phyloP scores from a whole-genome alignment of 2,113 vertebrate genomes.

The Hymenochirus boettgeri region DNA sequence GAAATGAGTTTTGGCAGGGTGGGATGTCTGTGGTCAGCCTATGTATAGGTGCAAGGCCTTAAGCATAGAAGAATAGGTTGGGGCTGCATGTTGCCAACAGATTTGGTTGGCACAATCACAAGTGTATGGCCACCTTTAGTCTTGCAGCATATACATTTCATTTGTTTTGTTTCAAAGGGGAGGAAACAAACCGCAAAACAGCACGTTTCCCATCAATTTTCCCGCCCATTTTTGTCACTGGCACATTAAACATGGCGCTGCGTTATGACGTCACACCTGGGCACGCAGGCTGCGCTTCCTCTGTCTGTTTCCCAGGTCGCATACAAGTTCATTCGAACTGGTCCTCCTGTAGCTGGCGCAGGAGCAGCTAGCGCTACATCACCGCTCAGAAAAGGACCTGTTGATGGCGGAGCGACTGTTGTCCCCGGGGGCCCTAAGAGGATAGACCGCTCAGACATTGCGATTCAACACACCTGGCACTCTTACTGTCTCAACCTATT shows the following conservation, averaged over 20 bases:
- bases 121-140: too few relatives aligned
- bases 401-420: slow-evolving; percentile 51
- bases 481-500: slow-evolving; percentile 46
- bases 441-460: slow-evolving; percentile 46
- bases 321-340: slow-evolving; percentile 88
- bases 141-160: too few relatives aligned
- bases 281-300: slow-evolving; percentile 84
- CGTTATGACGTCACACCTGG: slow-evolving; percentile 62
- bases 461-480: slow-evolving; percentile 44
- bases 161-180: too few relatives aligned
- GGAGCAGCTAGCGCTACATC: slow-evolving; percentile 71
- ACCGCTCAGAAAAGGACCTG: slow-evolving; percentile 64
- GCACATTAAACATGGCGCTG: neutral
- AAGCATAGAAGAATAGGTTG: too few relatives aligned
- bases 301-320: slow-evolving; percentile 89
- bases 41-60: too few relatives aligned
- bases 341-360: slow-evolving; percentile 63
- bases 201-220: neutral
- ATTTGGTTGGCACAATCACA: too few relatives aligned
- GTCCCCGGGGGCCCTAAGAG: slow-evolving; percentile 46
- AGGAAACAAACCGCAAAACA: neutral
- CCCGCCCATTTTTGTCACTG: neutral
- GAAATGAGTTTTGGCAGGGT: too few relatives aligned
- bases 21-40: too few relatives aligned
- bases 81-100: slow-evolving; percentile 15